Base-by-base conservation (phyloP, 1,140 invertebrate genomes). In the Muscidifurax raptorellus region DNA sequence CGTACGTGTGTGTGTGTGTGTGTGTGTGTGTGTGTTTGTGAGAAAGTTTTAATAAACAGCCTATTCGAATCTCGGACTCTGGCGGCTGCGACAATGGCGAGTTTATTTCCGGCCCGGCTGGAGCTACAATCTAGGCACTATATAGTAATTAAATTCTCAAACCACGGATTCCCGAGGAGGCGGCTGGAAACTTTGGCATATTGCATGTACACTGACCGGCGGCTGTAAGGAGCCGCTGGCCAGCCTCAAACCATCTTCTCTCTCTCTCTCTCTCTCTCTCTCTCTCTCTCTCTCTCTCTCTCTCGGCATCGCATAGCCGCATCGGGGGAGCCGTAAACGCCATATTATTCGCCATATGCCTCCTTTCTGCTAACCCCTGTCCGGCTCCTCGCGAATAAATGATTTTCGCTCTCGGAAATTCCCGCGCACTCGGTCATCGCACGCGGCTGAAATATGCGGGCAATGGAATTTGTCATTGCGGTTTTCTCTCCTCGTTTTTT, bases 141-240 rank as follows among this genome's bases (percentile, higher is more conserved):
- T 92, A 92, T 88, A 91, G 92, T 93, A 93, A 93, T 93, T 93
- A 93, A 93, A 93, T 93, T 93, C 91, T 91, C 92, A 93, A 92
- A 92, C 90, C 92, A 90, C 80, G 87, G 86, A 88, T 80, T 36
- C 64, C 30, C 5, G 71, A 67, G 83, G 67, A 80, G 74, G 77
- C 36, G 59, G 85, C 83, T 87, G 52, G 86, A 88, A 92, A 90
- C 90, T 92, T 91, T 92, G 90, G 91, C 91, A 93, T 92, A 92
- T 93, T 92, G 92, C 92, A 92, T 92, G 90, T 74, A 72, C 59
- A 47, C 90, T 92, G 92, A 92, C 92, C 91, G 88, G 85, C 89
- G 75, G 40, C 40, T 76, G 75, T 59, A 59, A 59, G 52, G 52
- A 59, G 18, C 52, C 22, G 52, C 22, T 82, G 59, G 72, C 86